Conservation (phyloP, 2,888 invertebrate species). For the Pseudanteris insignis region DNA sequence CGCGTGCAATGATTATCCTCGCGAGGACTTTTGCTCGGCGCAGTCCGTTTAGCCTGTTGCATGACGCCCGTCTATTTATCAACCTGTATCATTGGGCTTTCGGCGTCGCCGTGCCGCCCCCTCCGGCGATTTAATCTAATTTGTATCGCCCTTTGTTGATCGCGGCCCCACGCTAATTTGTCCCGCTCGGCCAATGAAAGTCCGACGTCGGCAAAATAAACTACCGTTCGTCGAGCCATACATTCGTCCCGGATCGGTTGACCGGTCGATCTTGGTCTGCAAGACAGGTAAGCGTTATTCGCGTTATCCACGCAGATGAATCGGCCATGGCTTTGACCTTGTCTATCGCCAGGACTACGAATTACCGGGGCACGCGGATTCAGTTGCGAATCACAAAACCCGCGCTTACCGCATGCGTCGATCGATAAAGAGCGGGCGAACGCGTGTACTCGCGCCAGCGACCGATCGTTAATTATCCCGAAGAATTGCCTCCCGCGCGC, state of each 20-base stretch:
- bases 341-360: no score
- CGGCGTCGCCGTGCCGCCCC: constrained; percentile 62
- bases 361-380: no score
- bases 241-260: constrained; percentile 14
- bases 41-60: constrained; percentile 62
- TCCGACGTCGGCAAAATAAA: constrained; percentile 55
- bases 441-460: constrained; percentile 53
- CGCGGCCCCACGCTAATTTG: constrained; percentile 61
- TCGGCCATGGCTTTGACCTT: no score
- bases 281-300: no score
- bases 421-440: constrained; percentile 53
- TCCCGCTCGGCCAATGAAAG: constrained; percentile 52
- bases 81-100: constrained; percentile 64
- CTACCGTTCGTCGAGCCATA: constrained; percentile 55
- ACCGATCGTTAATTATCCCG: constrained; percentile 61
- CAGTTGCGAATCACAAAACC: no score
- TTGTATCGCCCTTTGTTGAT: constrained; percentile 66
- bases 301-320: no score
- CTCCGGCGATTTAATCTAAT: constrained; percentile 67
- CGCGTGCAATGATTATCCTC: no score
- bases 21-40: constrained; percentile 41
- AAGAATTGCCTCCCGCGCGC: no score
- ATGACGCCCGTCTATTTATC: constrained; percentile 65
- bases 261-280: constrained; percentile 54
- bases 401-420: no score